A percentile compares a stretch with the other conserved stretches of the same genome.
Conservation (phyloP, 2,113 vertebrate genomes). For the Paedocypris sp. region DNA sequence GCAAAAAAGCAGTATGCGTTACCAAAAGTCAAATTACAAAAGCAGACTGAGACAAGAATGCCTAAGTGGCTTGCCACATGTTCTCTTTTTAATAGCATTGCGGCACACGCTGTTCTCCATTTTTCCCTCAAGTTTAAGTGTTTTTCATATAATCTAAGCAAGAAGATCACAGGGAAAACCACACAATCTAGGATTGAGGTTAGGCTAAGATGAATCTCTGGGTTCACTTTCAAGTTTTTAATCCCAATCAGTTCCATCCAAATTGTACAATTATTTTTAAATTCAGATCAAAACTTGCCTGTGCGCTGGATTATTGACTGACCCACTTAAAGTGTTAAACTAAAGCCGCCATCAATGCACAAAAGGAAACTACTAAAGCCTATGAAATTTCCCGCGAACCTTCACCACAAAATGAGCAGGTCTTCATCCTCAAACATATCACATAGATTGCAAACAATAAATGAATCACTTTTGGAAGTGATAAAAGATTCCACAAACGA, state of each 20-base stretch:
- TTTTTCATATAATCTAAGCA: conserved; percentile 40
- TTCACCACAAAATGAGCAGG: conserved; percentile 22
- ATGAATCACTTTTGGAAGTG: not conserved
- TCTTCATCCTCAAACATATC: conserved; percentile 25
- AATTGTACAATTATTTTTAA: no score
- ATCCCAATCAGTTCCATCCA: no score
- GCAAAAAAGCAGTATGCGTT: not conserved
- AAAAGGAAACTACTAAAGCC: conserved; percentile 20
- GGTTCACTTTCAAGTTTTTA: no score
- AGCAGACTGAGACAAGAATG: conserved; percentile 13
- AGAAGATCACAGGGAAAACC: no score
- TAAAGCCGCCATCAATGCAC: conserved; percentile 24
- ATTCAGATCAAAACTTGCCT: no score
- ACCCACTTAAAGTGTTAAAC: conserved; percentile 27
- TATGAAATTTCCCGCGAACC: no score
- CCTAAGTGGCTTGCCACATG: conserved; percentile 46
- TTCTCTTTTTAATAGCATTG: conserved; percentile 42
- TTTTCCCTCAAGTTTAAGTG: conserved; percentile 56
- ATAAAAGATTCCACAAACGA: not conserved
- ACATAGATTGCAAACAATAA: not conserved
- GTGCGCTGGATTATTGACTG: no score
- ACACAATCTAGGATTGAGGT: no score
- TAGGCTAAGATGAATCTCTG: no score
- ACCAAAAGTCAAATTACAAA: not conserved
- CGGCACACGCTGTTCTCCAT: conserved; percentile 37